phyloP scores from a whole-genome alignment of 2,113 vertebrate genomes.

The Balaenoptera acutorostrata region DNA sequence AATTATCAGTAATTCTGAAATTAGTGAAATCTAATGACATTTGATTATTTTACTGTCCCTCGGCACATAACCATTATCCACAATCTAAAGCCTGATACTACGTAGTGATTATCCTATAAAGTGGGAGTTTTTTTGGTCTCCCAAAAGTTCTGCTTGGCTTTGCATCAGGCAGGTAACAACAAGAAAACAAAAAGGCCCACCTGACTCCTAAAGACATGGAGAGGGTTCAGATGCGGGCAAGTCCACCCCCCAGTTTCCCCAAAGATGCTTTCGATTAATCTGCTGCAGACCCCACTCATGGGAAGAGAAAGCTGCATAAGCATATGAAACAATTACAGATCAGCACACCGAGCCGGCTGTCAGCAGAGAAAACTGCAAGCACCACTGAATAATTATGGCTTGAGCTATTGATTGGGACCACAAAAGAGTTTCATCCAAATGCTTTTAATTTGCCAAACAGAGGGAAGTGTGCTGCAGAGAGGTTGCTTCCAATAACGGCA shows the following conservation, averaged over 20 bases:
- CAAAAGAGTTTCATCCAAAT: not conserved
- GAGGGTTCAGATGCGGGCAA: not conserved
- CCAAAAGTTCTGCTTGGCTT: not conserved
- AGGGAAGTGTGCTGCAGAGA: constrained; percentile 52
- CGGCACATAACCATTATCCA: not conserved
- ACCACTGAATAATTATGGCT: not conserved
- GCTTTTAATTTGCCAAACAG: constrained; percentile 48
- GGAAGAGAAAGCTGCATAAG: not conserved
- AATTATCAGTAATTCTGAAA: not conserved
- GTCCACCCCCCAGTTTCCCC: not conserved
- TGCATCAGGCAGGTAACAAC: not conserved
- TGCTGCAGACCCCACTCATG: not conserved
- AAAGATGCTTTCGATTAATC: not conserved
- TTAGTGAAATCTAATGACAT: constrained; percentile 15
- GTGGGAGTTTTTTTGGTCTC: not conserved
- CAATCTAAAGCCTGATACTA: not conserved
- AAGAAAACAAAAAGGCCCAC: not conserved
- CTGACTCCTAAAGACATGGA: not conserved
- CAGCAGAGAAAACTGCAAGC: not conserved
- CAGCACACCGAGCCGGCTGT: not conserved
- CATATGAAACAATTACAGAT: constrained; percentile 42
- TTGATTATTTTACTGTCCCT: constrained; percentile 31
- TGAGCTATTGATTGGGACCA: constrained; percentile 13
- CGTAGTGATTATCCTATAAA: constrained; percentile 30
- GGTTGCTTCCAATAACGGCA: not conserved